phyloP scores from a whole-genome alignment of 2,113 vertebrate genomes.

The Periophthalmus modestus region DNA sequence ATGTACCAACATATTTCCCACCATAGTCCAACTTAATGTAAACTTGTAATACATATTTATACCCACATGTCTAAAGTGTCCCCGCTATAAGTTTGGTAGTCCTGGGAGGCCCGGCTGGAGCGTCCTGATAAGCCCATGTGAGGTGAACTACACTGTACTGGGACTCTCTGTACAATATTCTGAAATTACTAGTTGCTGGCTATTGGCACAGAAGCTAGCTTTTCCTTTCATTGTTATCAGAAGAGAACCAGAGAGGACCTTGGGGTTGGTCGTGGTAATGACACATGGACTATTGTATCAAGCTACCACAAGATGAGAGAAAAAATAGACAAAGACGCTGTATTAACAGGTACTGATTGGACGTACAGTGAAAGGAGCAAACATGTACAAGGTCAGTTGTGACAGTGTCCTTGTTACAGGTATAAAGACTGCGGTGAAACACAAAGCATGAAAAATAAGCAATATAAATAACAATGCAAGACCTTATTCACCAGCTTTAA shows the following conservation, averaged over 20 bases:
- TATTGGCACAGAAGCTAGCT: conserved; percentile 29
- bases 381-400: not conserved
- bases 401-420: not conserved
- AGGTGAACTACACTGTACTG: conserved; percentile 25
- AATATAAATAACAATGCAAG: not conserved
- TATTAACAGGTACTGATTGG: not conserved
- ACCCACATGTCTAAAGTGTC: conserved; percentile 22
- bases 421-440: no score
- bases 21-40: conserved; percentile 22
- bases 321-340: not conserved
- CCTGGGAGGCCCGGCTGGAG: conserved; percentile 60
- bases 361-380: not conserved
- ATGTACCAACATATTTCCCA: conserved; percentile 66
- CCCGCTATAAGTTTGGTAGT: conserved; percentile 41
- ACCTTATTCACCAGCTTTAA: not conserved
- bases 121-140: conserved; percentile 60
- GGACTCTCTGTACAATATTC: conserved; percentile 33
- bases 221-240: conserved; percentile 59
- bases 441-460: no score
- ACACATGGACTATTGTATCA: conserved; percentile 38
- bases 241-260: conserved; percentile 45
- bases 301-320: conserved; percentile 21
- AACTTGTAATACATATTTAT: conserved; percentile 32
- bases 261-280: conserved; percentile 37
- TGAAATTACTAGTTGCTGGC: conserved; percentile 29